A percentile compares a stretch with the other conserved stretches of the same genome.
Evolutionary conservation across 1,140 invertebrate species (phyloP).

Genomic region (Dreissena polymorpha): DNA sequence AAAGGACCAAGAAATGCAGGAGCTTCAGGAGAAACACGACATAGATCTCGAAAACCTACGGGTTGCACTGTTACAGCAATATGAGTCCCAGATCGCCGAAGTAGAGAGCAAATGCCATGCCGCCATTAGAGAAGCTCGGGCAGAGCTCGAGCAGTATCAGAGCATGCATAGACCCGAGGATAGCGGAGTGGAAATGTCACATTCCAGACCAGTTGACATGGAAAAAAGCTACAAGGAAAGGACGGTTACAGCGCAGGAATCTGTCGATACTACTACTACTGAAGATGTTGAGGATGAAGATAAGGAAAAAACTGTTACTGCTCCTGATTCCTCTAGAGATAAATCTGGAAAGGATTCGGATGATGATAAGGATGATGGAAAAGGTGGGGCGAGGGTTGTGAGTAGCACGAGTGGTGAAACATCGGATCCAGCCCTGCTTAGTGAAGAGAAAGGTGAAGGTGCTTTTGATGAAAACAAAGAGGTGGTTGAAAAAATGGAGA

Average conservation of each 20-base stretch:
- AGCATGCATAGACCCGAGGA: slow-evolving; percentile 3
- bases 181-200: not conserved
- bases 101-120: slow-evolving; percentile 36
- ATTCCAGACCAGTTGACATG: not conserved
- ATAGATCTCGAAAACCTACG: slow-evolving; percentile 62
- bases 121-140: not conserved
- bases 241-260: slow-evolving; percentile 8
- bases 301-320: slow-evolving; percentile 14
- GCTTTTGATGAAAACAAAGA: slow-evolving; percentile 10
- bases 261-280: slow-evolving; percentile 16
- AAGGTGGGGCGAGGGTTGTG: slow-evolving; percentile 40
- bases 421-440: too few relatives aligned
- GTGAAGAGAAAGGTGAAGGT: not conserved
- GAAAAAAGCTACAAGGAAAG: slow-evolving; percentile 11
- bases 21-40: slow-evolving; percentile 64
- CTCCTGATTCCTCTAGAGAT: slow-evolving; percentile 24
- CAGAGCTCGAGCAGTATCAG: slow-evolving; percentile 26
- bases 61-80: slow-evolving; percentile 55
- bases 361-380: slow-evolving; percentile 51
- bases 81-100: slow-evolving; percentile 46
- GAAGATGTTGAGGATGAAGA: slow-evolving; percentile 47
- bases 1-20: slow-evolving; percentile 61
- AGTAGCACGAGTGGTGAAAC: too few relatives aligned
- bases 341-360: slow-evolving; percentile 18
- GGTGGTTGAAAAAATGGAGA: slow-evolving; percentile 13